These are phyloP conservation scores for Archips xylosteana DNA, from an alignment of 2,888 invertebrate species.

Conservation along the genomic window DNA sequence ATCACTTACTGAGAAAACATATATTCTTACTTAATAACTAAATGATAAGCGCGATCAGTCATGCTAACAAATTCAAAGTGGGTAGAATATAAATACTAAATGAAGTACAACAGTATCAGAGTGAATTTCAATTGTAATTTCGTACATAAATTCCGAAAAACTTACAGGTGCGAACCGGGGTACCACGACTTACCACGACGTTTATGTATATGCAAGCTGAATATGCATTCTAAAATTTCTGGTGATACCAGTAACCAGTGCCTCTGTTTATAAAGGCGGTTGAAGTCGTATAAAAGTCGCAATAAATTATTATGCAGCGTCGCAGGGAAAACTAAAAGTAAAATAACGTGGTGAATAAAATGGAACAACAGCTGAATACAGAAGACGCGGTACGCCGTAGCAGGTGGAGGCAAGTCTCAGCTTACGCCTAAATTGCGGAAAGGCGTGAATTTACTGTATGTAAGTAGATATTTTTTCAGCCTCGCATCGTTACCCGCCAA, in stretches of 20 bases:
- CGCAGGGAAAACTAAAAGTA: conserved; percentile 4
- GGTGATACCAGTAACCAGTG: not conserved
- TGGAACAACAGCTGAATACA: conserved; percentile 21
- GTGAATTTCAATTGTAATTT: too few relatives aligned
- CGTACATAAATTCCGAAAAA: too few relatives aligned
- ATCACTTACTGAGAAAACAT: too few relatives aligned
- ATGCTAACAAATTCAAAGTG: too few relatives aligned
- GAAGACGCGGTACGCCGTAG: conserved; percentile 19
- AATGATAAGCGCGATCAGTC: too few relatives aligned
- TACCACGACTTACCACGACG: too few relatives aligned
- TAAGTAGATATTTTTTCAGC: conserved; percentile 40
- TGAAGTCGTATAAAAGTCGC: not conserved
- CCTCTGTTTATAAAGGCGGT: not conserved
- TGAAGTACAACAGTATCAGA: too few relatives aligned
- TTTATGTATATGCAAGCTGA: too few relatives aligned
- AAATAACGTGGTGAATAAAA: conserved; percentile 19
- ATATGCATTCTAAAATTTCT: too few relatives aligned
- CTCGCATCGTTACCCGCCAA: conserved; percentile 25
- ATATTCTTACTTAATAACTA: too few relatives aligned
- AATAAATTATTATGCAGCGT: conserved; percentile 6
- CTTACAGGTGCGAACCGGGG: too few relatives aligned
- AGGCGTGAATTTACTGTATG: conserved; percentile 35
- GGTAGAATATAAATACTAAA: too few relatives aligned
- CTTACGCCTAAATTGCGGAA: conserved; percentile 39
- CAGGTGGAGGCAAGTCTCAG: conserved; percentile 21